These are phyloP conservation scores for Cephalopterus ornatus DNA, from an alignment of 2,113 vertebrate genomes.

Conservation along the genomic window DNA sequence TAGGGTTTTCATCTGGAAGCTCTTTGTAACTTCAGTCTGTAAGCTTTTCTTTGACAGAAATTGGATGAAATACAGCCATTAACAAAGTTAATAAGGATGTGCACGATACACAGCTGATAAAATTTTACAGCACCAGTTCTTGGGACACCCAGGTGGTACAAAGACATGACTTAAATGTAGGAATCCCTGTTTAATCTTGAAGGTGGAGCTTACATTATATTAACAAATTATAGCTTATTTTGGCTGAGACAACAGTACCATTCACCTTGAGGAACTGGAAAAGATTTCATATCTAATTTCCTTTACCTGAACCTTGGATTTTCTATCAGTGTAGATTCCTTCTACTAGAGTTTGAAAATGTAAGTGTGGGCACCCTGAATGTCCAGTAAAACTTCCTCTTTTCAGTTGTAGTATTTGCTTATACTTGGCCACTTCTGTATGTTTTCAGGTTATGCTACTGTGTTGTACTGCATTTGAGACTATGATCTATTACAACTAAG, in stretches of 20 bases:
- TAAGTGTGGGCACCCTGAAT: background rate
- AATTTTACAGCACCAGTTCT: background rate
- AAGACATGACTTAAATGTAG: background rate
- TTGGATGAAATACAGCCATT: background rate
- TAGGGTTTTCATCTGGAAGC: background rate
- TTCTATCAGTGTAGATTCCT: background rate
- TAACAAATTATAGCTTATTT: background rate
- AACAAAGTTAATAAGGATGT: background rate
- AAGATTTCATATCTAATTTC: background rate
- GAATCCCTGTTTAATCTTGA: background rate
- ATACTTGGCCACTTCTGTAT: background rate
- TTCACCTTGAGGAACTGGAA: background rate
- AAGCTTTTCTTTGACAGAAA: background rate
- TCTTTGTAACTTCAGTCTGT: background rate
- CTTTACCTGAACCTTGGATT: background rate
- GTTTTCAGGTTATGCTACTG: background rate
- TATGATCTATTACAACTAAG: background rate
- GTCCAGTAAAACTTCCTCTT: background rate
- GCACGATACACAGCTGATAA: background rate
- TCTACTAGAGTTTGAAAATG: background rate
- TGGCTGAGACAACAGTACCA: fast-evolving
- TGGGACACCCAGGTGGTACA: background rate
- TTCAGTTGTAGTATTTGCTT: background rate
- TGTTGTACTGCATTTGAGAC: background rate
- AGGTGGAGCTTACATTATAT: background rate